A percentile compares a stretch with the other conserved stretches of the same genome.
Evolutionary conservation across 2,797 vertebrate species (phyloP).

Genomic region (Pseudochirops cupreus): DNA sequence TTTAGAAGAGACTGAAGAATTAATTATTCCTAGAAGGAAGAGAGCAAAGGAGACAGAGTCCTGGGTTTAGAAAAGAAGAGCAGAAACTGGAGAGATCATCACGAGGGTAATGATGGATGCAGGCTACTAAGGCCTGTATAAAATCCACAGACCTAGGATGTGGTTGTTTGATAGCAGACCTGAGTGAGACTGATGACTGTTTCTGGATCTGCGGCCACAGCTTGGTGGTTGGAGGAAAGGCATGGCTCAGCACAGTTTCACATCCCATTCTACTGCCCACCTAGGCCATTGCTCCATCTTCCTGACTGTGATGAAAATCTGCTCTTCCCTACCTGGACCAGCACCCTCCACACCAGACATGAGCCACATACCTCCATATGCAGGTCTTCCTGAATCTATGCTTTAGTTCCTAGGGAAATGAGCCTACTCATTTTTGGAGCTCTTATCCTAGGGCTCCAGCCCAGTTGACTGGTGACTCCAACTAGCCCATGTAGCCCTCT

Average conservation of each 20-base stretch:
- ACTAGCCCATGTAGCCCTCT: not conserved
- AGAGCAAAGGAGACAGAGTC: not conserved
- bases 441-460: not conserved
- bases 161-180: conserved; percentile 22
- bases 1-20: conserved; percentile 44
- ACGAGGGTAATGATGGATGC: not conserved
- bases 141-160: conserved; percentile 7
- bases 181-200: conserved; percentile 32
- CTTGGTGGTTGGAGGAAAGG: not conserved
- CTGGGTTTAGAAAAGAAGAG: conserved; percentile 20
- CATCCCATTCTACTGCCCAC: not conserved
- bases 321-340: not conserved
- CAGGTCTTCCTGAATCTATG: not conserved
- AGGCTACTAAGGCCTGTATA: not conserved
- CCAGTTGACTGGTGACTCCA: not conserved
- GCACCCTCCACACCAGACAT: not conserved
- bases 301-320: not conserved
- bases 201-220: conserved; percentile 20
- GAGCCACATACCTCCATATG: not conserved
- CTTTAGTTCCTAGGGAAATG: not conserved
- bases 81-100: conserved; percentile 3
- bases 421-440: not conserved
- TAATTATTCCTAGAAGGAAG: conserved; percentile 17
- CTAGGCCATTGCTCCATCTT: not conserved
- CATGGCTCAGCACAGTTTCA: not conserved